Evolutionary conservation across 2,888 invertebrate species (phyloP).

Genomic region (Campoletis raptor): DNA sequence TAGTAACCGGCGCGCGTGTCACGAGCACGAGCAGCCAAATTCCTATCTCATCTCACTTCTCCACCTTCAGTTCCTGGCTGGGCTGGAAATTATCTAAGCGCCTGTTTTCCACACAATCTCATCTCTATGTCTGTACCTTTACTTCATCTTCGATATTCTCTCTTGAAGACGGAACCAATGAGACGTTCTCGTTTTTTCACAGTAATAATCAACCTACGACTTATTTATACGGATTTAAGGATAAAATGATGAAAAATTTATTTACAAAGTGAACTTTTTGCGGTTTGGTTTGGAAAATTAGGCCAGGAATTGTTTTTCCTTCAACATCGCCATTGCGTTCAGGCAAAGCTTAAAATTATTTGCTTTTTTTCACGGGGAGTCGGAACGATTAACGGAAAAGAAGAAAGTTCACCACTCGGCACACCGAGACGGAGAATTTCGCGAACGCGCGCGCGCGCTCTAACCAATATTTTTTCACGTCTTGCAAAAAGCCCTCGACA

Average conservation of each 20-base stretch:
- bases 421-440: constrained; percentile 19
- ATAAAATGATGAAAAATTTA: neutral
- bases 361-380: neutral
- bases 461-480: constrained; percentile 8
- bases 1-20: constrained; percentile 62
- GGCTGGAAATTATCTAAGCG: constrained; percentile 54
- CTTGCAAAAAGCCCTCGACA: neutral
- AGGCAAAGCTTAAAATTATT: neutral
- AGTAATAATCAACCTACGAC: neutral
- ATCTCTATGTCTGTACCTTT: neutral
- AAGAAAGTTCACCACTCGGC: constrained; percentile 26
- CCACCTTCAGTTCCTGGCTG: neutral
- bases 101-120: neutral
- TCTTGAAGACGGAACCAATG: neutral
- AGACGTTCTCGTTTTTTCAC: neutral
- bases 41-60: neutral
- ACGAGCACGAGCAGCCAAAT: constrained; percentile 30
- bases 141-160: neutral
- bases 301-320: neutral
- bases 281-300: neutral
- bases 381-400: constrained; percentile 1
- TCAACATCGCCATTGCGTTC: neutral
- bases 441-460: neutral
- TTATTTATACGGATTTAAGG: neutral
- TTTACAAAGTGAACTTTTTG: neutral